These are phyloP conservation scores for Montipora capitata DNA, from an alignment of 92 coral and sea anemone species.

Conservation along the genomic window DNA sequence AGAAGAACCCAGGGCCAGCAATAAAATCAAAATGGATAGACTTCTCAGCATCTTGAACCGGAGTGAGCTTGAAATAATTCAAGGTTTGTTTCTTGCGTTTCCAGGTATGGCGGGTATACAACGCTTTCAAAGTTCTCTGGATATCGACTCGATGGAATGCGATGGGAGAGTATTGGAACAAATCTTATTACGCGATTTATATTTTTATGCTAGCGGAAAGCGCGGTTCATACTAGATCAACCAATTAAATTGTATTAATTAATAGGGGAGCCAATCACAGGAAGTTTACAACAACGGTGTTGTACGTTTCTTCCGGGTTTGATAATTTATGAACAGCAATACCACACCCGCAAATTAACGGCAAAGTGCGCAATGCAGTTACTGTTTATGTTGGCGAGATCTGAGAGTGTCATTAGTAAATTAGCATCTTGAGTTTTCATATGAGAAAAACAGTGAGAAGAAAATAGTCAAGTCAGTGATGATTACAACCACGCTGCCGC, in stretches of 20 bases:
- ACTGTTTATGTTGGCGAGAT: not conserved
- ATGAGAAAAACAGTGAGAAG: not conserved
- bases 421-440: not conserved
- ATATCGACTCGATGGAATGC: conserved; percentile 10
- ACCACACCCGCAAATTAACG: not conserved
- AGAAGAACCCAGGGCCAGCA: conserved; percentile 12
- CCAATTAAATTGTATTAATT: not conserved
- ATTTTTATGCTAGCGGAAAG: conserved; percentile 6
- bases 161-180: not conserved
- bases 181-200: conserved; percentile 4
- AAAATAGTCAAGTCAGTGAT: conserved; percentile 4
- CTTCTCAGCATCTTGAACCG: conserved; percentile 12
- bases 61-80: conserved; percentile 9
- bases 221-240: conserved; percentile 4
- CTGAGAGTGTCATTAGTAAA: not conserved
- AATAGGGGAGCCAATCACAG: conserved; percentile 1
- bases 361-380: conserved; percentile 10
- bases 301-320: conserved; percentile 15
- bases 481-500: not conserved
- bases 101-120: not conserved
- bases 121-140: conserved; percentile 18
- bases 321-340: conserved; percentile 10
- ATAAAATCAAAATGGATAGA: conserved; percentile 13
- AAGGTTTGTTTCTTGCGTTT: not conserved
- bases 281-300: not conserved